Base-by-base conservation (phyloP, 2,797 vertebrate genomes). In the Schizopygopsis malacanthus region DNA sequence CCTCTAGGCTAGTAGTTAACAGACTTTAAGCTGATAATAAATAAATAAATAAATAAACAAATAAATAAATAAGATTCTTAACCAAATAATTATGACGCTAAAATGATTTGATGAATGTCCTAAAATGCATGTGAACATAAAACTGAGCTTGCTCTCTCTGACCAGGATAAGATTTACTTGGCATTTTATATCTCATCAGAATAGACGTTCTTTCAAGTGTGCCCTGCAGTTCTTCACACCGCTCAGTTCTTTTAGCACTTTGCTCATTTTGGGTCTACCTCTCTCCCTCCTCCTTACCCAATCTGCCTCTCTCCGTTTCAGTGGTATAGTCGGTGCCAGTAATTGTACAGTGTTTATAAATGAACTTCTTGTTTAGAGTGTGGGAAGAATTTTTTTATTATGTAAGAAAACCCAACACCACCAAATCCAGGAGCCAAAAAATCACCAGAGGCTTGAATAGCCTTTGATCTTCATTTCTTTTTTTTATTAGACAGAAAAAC, bases 281-380 rank as follows among this genome's bases (percentile, higher is more conserved):
- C 50, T 67, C 69, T 87, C 81, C 52, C 52, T 77, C 41, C 65
- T 79, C n/a, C 39, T 54, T 73, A n/a, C 54, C 37, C 86, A 79
- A 50, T 78, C 52, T 79, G 76, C 54, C 45, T 87, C 91, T 93
- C 92, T 93, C 89, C 86, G 79, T 69, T 77, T 73, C 81, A 82
- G 70, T 69, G 67, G 72, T 37, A 81, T 47, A 37, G 79, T 37
- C 41, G 65, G 54, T 86, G 91, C 89, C 91, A 91, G 86, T 88
- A 88, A 90, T 80, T 88, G 89, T 87, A 88, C 70, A 25, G 83
- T 83, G 88, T 81, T 91, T 90, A 89, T 90, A 93, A 94, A 92
- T 91, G 88, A 90, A 89, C 81, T 85, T 88, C 89, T 92, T 92
- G 89, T 90, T 91, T 87, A 80, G 86, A 89, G 86, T 91, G 90